A percentile compares a stretch with the other conserved stretches of the same genome.
These are phyloP conservation scores for Scopus umbretta DNA, from an alignment of 2,113 vertebrate genomes.

Conservation along the genomic window DNA sequence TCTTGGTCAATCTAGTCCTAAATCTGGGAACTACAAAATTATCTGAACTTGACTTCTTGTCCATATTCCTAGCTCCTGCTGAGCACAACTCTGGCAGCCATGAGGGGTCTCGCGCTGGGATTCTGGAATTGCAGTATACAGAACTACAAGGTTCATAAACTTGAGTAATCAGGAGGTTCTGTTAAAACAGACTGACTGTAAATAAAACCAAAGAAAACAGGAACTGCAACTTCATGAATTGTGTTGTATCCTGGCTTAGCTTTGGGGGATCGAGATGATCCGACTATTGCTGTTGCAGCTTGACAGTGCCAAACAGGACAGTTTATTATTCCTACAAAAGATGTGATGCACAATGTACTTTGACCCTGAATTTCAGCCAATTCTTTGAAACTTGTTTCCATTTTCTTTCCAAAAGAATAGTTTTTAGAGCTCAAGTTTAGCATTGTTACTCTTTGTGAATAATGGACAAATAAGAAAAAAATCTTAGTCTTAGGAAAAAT, in stretches of 20 bases:
- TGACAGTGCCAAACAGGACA: not conserved
- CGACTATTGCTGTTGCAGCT: not conserved
- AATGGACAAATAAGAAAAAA: not conserved
- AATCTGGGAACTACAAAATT: not conserved
- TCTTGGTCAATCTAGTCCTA: not conserved
- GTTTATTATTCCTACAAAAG: not conserved
- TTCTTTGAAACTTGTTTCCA: not conserved
- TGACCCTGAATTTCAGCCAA: not conserved
- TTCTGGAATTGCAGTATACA: not conserved
- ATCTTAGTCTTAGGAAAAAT: not conserved
- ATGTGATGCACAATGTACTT: not conserved
- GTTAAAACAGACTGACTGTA: not conserved
- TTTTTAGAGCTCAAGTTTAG: not conserved
- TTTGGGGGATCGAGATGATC: not conserved
- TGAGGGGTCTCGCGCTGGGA: not conserved
- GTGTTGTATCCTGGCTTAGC: not conserved
- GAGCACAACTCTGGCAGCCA: not conserved
- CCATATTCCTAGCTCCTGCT: not conserved
- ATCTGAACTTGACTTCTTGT: not conserved
- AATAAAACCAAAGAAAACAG: slow-evolving; percentile 8
- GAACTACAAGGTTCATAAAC: not conserved
- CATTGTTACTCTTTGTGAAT: not conserved
- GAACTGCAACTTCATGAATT: slow-evolving; percentile 8
- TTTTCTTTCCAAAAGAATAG: not conserved
- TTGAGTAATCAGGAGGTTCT: not conserved